phyloP scores from a whole-genome alignment of 2,113 vertebrate species.

The Barnardius zonarius region DNA sequence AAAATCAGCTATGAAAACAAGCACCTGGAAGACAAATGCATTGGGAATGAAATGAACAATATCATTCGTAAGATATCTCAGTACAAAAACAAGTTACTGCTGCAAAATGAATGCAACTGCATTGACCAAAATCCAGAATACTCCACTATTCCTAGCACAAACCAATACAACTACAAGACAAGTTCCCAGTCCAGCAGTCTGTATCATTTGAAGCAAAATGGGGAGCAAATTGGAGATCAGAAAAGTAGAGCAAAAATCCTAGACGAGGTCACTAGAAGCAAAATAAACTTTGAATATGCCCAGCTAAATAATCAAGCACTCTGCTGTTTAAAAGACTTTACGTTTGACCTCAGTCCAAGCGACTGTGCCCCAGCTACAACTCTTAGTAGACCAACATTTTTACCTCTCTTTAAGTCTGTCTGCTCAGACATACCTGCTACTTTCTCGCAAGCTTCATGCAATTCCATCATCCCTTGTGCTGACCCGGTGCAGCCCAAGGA shows the following conservation, averaged over 20 bases:
- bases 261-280: conserved; percentile 11
- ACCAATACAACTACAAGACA: neutral
- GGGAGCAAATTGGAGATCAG: conserved; percentile 23
- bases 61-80: conserved; percentile 1
- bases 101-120: conserved; percentile 40
- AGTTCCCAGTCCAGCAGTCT: neutral
- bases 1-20: conserved; percentile 64
- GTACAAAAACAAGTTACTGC: conserved; percentile 22
- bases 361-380: neutral
- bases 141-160: neutral
- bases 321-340: conserved; percentile 30
- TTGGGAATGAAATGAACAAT: conserved; percentile 5
- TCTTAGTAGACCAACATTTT: conserved; percentile 44
- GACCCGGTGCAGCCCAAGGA: neutral
- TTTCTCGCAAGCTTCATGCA: neutral
- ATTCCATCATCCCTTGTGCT: neutral
- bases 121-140: neutral
- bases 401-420: neutral
- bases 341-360: neutral
- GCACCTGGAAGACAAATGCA: neutral
- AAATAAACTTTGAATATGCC: conserved; percentile 45
- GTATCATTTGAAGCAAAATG: conserved; percentile 12
- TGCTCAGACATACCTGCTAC: neutral
- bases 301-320: conserved; percentile 39
- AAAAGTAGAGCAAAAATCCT: conserved; percentile 7